A percentile compares a stretch with the other conserved stretches of the same genome.
Evolutionary conservation across 2,888 invertebrate species (phyloP).

Genomic region (Dinocampus coccinellae): DNA sequence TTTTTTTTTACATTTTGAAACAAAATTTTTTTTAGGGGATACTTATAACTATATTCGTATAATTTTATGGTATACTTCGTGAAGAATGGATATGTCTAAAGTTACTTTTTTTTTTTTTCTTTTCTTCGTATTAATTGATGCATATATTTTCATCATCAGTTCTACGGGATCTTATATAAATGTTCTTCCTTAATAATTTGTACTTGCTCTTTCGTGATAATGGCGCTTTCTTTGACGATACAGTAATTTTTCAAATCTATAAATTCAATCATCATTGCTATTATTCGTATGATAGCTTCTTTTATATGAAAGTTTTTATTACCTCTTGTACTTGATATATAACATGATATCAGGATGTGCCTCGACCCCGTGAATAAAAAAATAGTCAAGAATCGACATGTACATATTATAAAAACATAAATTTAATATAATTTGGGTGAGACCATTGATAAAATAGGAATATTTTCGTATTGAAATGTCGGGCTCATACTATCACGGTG

Average conservation of each 20-base stretch:
- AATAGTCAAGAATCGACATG: slow-evolving; percentile 37
- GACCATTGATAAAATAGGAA: neutral
- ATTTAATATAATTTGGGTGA: neutral
- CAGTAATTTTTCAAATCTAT: too few species aligned
- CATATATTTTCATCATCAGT: slow-evolving; percentile 41
- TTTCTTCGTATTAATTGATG: slow-evolving; percentile 21
- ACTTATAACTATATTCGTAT: slow-evolving; percentile 63
- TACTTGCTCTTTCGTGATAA: slow-evolving; percentile 67
- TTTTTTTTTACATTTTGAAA: slow-evolving; percentile 37
- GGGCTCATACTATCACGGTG: slow-evolving; percentile 37
- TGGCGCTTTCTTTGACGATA: slow-evolving; percentile 64
- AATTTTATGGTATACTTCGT: slow-evolving; percentile 66
- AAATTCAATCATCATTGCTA: too few species aligned
- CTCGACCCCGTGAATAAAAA: neutral
- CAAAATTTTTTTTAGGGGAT: slow-evolving; percentile 39
- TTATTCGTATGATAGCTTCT: too few species aligned
- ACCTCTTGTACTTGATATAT: slow-evolving; percentile 51
- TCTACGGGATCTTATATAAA: slow-evolving; percentile 64
- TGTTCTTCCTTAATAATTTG: slow-evolving; percentile 64
- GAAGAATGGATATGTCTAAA: slow-evolving; percentile 66
- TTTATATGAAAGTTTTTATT: slow-evolving; percentile 49
- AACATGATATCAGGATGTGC: slow-evolving; percentile 19
- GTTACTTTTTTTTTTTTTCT: slow-evolving; percentile 39
- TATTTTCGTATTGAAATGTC: slow-evolving; percentile 20
- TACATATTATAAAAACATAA: slow-evolving; percentile 6